Conservation (phyloP, 2,888 invertebrate species). For the Deroplatys truncata region DNA sequence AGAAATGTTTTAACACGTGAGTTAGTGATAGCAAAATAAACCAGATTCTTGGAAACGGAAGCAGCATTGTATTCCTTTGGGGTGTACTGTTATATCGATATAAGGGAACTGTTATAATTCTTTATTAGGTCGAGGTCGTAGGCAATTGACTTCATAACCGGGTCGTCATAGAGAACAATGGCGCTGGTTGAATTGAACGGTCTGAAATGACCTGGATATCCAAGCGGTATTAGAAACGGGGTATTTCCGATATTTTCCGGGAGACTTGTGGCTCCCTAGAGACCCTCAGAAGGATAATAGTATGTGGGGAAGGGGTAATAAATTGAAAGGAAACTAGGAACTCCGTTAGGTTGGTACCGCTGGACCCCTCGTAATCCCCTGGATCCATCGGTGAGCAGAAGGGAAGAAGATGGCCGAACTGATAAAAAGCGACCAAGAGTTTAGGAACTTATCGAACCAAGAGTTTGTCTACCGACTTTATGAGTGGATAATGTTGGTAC, state of each 20-base stretch:
- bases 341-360: not conserved
- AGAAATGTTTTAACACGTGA: too few relatives aligned
- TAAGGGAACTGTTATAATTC: not conserved
- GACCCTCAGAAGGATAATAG: not conserved
- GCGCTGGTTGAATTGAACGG: not conserved
- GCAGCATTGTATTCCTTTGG: too few relatives aligned
- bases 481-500: not conserved
- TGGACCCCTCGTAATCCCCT: not conserved
- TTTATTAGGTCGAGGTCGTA: not conserved
- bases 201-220: not conserved
- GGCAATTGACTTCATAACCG: not conserved
- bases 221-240: not conserved
- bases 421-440: not conserved
- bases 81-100: too few relatives aligned
- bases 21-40: too few relatives aligned
- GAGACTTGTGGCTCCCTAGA: not conserved
- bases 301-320: not conserved
- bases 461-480: not conserved
- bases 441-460: not conserved
- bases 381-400: not conserved
- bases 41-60: too few relatives aligned
- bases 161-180: not conserved
- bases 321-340: not conserved
- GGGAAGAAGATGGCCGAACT: not conserved
- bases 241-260: not conserved